Conservation (phyloP, 1,140 invertebrate species). For the Steinernema khuongi region DNA sequence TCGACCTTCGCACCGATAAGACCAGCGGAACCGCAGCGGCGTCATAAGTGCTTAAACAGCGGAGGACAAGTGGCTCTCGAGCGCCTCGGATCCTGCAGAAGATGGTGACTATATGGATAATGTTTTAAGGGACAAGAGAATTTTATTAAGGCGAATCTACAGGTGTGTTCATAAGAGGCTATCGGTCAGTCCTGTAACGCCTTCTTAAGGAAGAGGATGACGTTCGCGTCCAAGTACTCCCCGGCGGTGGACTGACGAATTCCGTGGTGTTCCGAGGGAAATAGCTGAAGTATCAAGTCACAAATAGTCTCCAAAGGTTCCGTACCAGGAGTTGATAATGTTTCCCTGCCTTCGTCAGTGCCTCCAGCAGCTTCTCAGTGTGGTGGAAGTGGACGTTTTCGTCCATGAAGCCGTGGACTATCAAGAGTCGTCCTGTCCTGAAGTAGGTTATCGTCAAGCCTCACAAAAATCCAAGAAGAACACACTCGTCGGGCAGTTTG, state of each 20-base stretch:
- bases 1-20: too few relatives aligned
- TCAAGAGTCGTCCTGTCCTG: constrained; percentile 85
- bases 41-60: too few relatives aligned
- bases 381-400: constrained; percentile 99
- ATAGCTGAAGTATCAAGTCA: constrained; percentile 40
- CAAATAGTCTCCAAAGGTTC: neutral
- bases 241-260: constrained; percentile 42
- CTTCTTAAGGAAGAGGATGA: constrained; percentile 47
- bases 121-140: too few relatives aligned
- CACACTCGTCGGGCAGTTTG: constrained; percentile 82
- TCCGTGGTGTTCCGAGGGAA: constrained; percentile 53
- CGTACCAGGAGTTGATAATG: constrained; percentile 76
- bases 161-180: neutral
- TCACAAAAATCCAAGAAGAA: constrained; percentile 48
- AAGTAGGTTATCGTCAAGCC: constrained; percentile 65
- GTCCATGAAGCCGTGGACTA: constrained; percentile 94
- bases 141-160: neutral
- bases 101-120: too few relatives aligned
- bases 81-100: too few relatives aligned
- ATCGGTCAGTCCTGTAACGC: constrained; percentile 27
- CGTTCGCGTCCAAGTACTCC: constrained; percentile 50
- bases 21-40: too few relatives aligned
- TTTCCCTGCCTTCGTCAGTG: constrained; percentile 82
- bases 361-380: constrained; percentile 81
- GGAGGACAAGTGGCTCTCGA: too few relatives aligned